Percentiles rank a stretch among this genome's conserved stretches.
phyloP scores from a whole-genome alignment of 2,113 vertebrate genomes.

The Sinocyclocheilus rhinocerous region DNA sequence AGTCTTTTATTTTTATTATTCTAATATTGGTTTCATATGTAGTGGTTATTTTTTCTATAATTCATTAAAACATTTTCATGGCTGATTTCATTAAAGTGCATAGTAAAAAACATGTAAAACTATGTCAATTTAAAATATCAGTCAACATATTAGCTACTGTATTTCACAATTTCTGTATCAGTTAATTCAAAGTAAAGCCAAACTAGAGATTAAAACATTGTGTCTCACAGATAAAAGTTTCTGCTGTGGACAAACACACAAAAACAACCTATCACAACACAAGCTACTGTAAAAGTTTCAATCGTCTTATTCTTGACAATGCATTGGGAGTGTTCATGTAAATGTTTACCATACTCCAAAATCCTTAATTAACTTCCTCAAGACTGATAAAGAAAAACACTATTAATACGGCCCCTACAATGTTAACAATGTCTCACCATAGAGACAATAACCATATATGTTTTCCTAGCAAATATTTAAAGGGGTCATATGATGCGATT shows the following conservation, averaged over 20 bases:
- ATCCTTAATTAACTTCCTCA: slow-evolving; percentile 28
- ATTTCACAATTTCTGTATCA: not conserved
- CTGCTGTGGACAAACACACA: not conserved
- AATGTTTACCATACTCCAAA: slow-evolving; percentile 20
- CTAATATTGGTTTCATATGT: not conserved
- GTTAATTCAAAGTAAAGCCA: not conserved
- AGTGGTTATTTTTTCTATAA: not conserved
- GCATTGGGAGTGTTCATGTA: not conserved
- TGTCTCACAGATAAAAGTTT: not conserved
- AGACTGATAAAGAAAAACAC: slow-evolving; percentile 26
- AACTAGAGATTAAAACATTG: not conserved
- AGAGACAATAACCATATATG: slow-evolving; percentile 10
- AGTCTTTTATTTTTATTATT: too few species aligned
- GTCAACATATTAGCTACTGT: not conserved
- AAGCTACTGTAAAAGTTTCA: not conserved
- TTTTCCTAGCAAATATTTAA: slow-evolving; percentile 23
- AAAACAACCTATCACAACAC: not conserved
- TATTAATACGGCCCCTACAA: not conserved
- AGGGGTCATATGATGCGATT: too few species aligned
- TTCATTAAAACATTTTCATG: not conserved
- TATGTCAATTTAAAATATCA: too few species aligned
- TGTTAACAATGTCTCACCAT: not conserved
- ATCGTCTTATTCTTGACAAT: slow-evolving; percentile 17
- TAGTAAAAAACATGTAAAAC: not conserved
- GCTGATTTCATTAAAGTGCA: not conserved